Percentiles rank a stretch among this genome's conserved stretches.
Evolutionary conservation across 1,140 invertebrate species (phyloP).

Genomic region (Drosophila ohnishii): DNA sequence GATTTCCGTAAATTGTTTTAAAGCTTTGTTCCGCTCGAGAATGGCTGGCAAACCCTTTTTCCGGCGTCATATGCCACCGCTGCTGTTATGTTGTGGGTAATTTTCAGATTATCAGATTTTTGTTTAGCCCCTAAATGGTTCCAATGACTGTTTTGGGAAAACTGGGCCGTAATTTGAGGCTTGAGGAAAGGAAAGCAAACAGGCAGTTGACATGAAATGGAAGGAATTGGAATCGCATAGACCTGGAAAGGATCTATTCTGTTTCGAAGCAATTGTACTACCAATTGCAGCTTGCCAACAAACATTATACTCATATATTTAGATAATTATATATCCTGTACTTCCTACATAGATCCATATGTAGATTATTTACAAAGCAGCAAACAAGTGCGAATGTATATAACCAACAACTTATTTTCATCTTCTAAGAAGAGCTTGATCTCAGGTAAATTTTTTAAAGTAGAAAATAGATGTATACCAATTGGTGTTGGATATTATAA

Average conservation of each 20-base stretch:
- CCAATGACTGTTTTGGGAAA: conserved; percentile 18
- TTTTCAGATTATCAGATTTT: conserved; percentile 82
- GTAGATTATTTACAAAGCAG: not conserved
- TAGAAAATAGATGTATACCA: too few species aligned
- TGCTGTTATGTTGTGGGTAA: conserved; percentile 62
- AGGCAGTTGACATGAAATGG: not conserved
- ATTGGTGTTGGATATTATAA: not conserved
- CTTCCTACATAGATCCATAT: not conserved
- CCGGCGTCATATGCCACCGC: conserved; percentile 15
- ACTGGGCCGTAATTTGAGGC: conserved; percentile 15
- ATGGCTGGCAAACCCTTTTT: conserved; percentile 49
- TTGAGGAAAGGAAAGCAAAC: not conserved
- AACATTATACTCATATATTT: not conserved
- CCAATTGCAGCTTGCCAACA: not conserved
- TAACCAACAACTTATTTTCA: not conserved
- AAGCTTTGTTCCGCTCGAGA: conserved; percentile 39
- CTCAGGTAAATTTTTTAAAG: too few species aligned
- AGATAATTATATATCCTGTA: not conserved
- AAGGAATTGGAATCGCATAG: not conserved
- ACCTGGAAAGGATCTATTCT: not conserved
- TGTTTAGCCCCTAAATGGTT: conserved; percentile 50
- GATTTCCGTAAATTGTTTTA: conserved; percentile 72
- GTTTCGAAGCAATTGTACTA: not conserved
- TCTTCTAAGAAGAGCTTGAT: not conserved
- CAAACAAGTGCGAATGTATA: too few species aligned